phyloP scores from a whole-genome alignment of 2,888 invertebrate species.

The Eupithecia exiguata region DNA sequence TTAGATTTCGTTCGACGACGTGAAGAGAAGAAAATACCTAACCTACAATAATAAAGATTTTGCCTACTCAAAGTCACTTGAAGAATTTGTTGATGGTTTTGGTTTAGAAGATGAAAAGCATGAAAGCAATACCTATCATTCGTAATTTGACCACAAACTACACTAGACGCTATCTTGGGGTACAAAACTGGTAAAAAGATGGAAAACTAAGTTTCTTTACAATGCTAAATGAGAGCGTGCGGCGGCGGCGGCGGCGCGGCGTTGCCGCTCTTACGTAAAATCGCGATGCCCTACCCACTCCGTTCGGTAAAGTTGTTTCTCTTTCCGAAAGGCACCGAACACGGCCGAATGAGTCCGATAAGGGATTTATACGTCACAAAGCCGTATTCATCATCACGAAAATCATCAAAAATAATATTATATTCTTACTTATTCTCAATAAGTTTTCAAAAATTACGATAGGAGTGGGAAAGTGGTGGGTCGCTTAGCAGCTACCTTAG shows the following conservation, averaged over 20 bases:
- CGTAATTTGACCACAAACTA: not conserved
- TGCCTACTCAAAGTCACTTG: not conserved
- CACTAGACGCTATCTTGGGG: not conserved
- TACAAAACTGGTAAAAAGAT: conserved; percentile 3
- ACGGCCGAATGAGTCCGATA: conserved; percentile 56
- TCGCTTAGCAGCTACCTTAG: not conserved
- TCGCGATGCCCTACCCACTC: conserved; percentile 42
- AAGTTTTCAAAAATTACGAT: not conserved
- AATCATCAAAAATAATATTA: conserved; percentile 41
- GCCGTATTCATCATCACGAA: conserved; percentile 54
- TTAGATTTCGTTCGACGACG: not conserved
- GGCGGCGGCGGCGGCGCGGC: conserved; percentile 58
- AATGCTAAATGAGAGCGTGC: conserved; percentile 52
- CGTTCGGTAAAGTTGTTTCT: conserved; percentile 61
- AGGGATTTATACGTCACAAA: conserved; percentile 45
- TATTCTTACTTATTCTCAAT: not conserved
- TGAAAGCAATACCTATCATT: not conserved
- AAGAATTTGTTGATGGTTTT: not conserved
- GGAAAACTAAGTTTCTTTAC: conserved; percentile 12
- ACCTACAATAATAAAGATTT: not conserved
- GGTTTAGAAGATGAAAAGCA: not conserved
- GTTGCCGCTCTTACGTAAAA: conserved; percentile 71
- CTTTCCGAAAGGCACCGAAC: conserved; percentile 58
- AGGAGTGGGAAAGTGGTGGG: not conserved
- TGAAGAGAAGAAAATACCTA: not conserved